Evolutionary conservation across 2,113 vertebrate species (phyloP).

Genomic region (Scopus umbretta): DNA sequence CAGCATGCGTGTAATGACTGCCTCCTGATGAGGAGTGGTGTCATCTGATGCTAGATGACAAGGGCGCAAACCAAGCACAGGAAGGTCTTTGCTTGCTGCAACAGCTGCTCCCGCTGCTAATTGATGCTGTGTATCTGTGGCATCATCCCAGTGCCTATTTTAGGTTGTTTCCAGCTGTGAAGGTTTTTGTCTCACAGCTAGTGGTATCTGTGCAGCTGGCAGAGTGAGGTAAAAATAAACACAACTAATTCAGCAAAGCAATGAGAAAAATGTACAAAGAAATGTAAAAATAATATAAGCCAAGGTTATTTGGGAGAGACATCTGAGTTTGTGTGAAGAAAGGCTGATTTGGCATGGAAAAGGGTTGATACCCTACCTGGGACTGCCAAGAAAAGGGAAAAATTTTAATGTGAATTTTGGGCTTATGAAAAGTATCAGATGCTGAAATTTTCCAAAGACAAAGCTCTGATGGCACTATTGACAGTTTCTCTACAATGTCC

Average conservation of each 20-base stretch:
- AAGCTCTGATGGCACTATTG: not conserved
- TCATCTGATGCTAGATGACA: conserved; percentile 48
- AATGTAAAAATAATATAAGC: conserved; percentile 18
- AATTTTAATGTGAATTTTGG: not conserved
- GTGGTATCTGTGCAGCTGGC: conserved; percentile 63
- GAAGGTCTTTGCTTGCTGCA: conserved; percentile 49
- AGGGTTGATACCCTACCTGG: not conserved
- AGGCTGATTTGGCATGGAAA: not conserved
- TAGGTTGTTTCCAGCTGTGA: conserved; percentile 63
- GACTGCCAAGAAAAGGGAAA: not conserved
- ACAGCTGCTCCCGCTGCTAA: conserved; percentile 55
- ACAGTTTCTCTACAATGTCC: not conserved
- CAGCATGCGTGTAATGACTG: not conserved
- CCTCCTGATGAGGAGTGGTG: conserved; percentile 28
- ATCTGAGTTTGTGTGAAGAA: not conserved
- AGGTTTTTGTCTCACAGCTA: conserved; percentile 60
- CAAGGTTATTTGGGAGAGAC: conserved; percentile 34
- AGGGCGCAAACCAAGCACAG: conserved; percentile 40
- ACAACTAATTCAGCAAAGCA: conserved; percentile 42
- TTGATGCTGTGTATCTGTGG: conserved; percentile 54
- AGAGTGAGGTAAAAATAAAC: conserved; percentile 51
- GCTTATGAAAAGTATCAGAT: not conserved
- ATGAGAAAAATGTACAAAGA: conserved; percentile 1
- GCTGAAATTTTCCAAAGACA: not conserved
- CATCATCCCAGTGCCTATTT: conserved; percentile 57